A percentile compares a stretch with the other conserved stretches of the same genome.
Evolutionary conservation across 2,888 invertebrate genomes (phyloP).

Genomic region (Amblyteles armatorius): DNA sequence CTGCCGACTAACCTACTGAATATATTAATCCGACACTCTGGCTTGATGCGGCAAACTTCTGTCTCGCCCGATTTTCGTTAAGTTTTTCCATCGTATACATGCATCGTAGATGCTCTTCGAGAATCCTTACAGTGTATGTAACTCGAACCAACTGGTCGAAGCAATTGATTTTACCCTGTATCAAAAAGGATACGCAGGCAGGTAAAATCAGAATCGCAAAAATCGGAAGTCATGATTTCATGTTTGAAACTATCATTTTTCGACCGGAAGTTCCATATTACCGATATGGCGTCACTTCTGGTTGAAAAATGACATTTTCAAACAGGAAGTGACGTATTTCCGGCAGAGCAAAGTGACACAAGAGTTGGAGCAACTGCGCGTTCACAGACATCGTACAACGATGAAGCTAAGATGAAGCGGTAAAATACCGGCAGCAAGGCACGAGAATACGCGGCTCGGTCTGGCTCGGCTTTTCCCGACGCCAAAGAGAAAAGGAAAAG

Average conservation of each 20-base stretch:
- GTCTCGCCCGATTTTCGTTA: neutral
- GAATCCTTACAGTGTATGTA: neutral
- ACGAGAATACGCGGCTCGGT: slow-evolving; percentile 18
- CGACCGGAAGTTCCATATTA: no score
- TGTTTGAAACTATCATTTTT: no score
- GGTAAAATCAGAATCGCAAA: no score
- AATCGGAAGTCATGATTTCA: no score
- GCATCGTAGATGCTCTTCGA: neutral
- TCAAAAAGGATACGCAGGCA: neutral
- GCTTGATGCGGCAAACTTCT: slow-evolving; percentile 12
- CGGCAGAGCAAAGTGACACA: neutral
- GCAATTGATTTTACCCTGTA: neutral
- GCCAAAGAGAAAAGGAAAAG: slow-evolving; percentile 60
- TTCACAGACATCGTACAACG: neutral
- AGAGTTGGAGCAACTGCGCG: neutral
- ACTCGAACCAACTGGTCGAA: neutral
- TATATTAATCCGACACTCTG: slow-evolving; percentile 54
- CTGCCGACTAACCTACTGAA: slow-evolving; percentile 51
- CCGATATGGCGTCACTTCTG: no score
- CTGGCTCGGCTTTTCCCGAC: slow-evolving; percentile 18
- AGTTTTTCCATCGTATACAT: slow-evolving; percentile 1
- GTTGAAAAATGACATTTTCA: no score
- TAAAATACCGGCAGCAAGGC: neutral
- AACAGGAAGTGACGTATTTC: no score
- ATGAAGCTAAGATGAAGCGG: neutral